phyloP scores from a whole-genome alignment of 2,888 invertebrate species.

The Steinernema scapterisci region DNA sequence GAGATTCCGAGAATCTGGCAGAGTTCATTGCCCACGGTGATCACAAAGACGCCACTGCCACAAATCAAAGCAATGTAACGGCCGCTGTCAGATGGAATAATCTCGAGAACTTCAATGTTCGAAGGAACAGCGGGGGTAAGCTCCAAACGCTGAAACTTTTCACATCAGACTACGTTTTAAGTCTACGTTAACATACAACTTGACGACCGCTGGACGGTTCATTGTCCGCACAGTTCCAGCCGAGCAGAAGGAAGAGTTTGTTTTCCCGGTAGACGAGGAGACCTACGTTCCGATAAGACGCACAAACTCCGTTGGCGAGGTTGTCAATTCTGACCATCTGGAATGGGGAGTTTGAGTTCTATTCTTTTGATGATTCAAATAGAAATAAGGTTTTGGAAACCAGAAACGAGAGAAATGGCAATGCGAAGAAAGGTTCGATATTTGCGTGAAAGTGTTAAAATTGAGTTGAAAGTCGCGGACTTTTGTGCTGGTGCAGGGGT shows the following conservation, averaged over 20 bases:
- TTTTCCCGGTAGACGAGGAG: not conserved
- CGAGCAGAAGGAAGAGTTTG: not conserved
- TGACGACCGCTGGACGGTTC: not conserved
- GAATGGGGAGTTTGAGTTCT: not conserved
- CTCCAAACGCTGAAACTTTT: not conserved
- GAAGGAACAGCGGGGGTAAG: not conserved
- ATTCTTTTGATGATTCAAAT: too few species aligned
- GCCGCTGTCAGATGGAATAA: not conserved
- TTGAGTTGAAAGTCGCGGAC: conserved; percentile 15
- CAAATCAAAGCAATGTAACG: not conserved
- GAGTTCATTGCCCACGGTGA: not conserved
- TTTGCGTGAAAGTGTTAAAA: too few species aligned
- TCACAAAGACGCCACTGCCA: not conserved
- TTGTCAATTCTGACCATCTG: not conserved
- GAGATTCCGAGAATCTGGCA: not conserved
- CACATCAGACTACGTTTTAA: not conserved
- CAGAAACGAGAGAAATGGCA: not conserved
- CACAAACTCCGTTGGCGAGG: not conserved
- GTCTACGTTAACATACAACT: not conserved
- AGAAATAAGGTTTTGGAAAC: too few species aligned
- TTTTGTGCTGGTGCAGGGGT: not conserved
- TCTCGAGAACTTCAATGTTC: not conserved
- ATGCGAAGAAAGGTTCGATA: too few species aligned
- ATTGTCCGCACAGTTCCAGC: not conserved
- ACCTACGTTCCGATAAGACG: not conserved